Percentiles rank a stretch among this genome's conserved stretches.
Evolutionary conservation across 2,888 invertebrate genomes (phyloP).

Genomic region (Ptychoptera albimana): DNA sequence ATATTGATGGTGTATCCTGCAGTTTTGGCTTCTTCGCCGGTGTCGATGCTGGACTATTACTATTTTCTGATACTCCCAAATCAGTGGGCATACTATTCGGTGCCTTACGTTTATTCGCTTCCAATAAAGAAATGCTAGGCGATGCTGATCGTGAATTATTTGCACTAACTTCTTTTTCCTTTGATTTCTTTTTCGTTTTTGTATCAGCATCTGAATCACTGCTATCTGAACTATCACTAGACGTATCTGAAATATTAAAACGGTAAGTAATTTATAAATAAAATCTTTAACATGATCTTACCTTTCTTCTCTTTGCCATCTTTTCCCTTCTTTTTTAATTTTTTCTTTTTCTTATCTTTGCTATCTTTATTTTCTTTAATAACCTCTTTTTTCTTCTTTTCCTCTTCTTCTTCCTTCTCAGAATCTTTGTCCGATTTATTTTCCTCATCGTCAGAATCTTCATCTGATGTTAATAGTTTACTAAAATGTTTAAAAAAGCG

Average conservation of each 20-base stretch:
- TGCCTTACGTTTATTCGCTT: slow-evolving; percentile 24
- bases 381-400: slow-evolving; percentile 55
- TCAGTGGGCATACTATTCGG: slow-evolving; percentile 24
- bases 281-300: slow-evolving; percentile 33
- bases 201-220: slow-evolving; percentile 54
- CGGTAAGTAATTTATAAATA: slow-evolving; percentile 7
- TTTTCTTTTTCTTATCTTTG: slow-evolving; percentile 42
- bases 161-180: slow-evolving; percentile 18
- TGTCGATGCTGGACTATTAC: slow-evolving; percentile 26
- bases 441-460: slow-evolving; percentile 71
- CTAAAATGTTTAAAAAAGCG: slow-evolving; percentile 22
- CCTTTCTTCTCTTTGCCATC: slow-evolving; percentile 44
- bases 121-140: slow-evolving; percentile 21
- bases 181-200: slow-evolving; percentile 32
- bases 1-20: slow-evolving; percentile 22
- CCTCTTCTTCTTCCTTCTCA: slow-evolving; percentile 56
- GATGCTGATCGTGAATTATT: slow-evolving; percentile 31
- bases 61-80: slow-evolving; percentile 27
- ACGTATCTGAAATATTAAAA: slow-evolving; percentile 35
- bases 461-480: slow-evolving; percentile 75
- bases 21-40: slow-evolving; percentile 27
- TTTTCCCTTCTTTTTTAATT: slow-evolving; percentile 43
- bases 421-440: slow-evolving; percentile 60
- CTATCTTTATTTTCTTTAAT: slow-evolving; percentile 32
- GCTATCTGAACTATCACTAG: slow-evolving; percentile 55